Evolutionary conservation across 2,888 invertebrate genomes (phyloP).

Genomic region (Lycophotia porphyrea): DNA sequence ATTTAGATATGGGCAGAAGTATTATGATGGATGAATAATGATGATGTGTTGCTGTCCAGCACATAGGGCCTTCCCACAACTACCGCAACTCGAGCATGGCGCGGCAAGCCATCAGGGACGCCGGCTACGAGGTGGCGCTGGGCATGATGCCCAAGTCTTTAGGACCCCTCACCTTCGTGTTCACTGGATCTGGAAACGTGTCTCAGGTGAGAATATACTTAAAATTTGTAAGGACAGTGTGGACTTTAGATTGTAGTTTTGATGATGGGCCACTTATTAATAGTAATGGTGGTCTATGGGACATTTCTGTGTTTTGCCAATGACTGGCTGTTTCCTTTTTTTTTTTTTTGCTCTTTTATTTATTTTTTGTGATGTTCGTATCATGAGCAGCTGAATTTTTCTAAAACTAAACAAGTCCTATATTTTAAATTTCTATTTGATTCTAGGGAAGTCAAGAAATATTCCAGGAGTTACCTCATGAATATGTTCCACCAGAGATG

Average conservation of each 20-base stretch:
- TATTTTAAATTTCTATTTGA: background rate
- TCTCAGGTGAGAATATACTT: constrained; percentile 91
- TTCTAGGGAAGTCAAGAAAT: constrained; percentile 95
- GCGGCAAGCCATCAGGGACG: constrained; percentile 98
- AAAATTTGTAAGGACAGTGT: background rate
- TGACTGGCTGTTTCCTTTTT: background rate
- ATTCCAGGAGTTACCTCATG: constrained; percentile 98
- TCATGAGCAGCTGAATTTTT: background rate
- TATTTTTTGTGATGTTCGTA: background rate
- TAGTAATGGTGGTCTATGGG: background rate
- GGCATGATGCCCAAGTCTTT: constrained; percentile 99
- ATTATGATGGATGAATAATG: background rate
- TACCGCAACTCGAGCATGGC: constrained; percentile 99
- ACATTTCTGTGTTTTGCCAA: background rate
- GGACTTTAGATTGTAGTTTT: background rate
- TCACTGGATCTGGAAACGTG: constrained; percentile 99
- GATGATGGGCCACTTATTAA: background rate
- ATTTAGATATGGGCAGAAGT: background rate
- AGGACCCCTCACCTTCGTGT: constrained; percentile 99
- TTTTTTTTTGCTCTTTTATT: background rate
- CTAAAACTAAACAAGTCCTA: background rate
- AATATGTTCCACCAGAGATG: constrained; percentile 99
- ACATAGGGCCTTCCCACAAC: constrained; percentile 99
- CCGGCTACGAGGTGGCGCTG: constrained; percentile 99
- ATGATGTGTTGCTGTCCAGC: constrained; percentile 87